Base-by-base conservation (phyloP, 2,888 invertebrate genomes). In the Rotaria socialis region DNA sequence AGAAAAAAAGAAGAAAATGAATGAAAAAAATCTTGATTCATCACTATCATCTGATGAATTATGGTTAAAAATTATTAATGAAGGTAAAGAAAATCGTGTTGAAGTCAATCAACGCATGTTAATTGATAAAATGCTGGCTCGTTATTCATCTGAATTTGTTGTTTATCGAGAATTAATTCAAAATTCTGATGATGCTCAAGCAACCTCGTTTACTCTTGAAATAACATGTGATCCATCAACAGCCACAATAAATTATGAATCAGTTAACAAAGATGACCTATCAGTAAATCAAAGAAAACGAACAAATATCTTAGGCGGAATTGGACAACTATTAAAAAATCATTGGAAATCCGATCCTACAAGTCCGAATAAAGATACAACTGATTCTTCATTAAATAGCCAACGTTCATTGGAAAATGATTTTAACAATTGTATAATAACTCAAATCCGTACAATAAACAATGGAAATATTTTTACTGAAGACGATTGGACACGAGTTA, bases 51-150 rank as follows among this genome's bases (percentile, higher is more conserved):
- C 52, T 3, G 52, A 52, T 52, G 11, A 14, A 52, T 52, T 52
- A 52, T 52, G 52, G 52, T 52, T 52, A 52, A 52, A 52, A 52
- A 14, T 52, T 11, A 52, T 52, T 1, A 52, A 52, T 11, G 52
- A 52, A 52, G 60, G 60, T 60, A 7, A 11, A 7, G 60, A 60
- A n/a, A 24, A 27, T 60, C 24, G 27, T n/a, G 60, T 60, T n/a
- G 60, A 60, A 60, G 60, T 60, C 2, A 60, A 60, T 60, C 60
- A 60, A 60, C 60, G 60, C 8, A 60, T 60, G 60, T 60, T 60
- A 60, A 60, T 60, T 14, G 60, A 60, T 60, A 60, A 60, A 60
- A 60, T 60, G 60, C n/a, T 60, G 24, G 60, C 60, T 10, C 60
- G 60, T 27, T 60, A 60, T n/a, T 60, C 60, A 60, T n/a, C n/a